These are phyloP conservation scores for silkworm (Bombyx mori) DNA, from an alignment of 1,140 invertebrate species.

Conservation along the genomic window DNA sequence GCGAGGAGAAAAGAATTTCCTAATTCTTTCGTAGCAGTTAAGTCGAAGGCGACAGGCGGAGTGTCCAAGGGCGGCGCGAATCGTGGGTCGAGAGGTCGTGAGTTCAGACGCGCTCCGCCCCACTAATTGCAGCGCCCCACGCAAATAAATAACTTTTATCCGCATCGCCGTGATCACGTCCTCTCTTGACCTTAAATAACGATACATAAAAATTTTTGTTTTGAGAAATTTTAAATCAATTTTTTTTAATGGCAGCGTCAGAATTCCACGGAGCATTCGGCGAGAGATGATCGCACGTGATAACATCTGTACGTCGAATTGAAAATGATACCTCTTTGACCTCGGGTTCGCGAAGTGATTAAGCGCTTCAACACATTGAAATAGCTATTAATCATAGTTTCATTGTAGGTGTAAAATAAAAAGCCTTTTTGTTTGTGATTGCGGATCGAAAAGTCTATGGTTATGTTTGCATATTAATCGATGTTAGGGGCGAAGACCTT, in stretches of 20 bases:
- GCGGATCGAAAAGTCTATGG: no score
- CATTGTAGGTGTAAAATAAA: no score
- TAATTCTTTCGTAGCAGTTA: conserved; percentile 29
- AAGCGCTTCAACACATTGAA: no score
- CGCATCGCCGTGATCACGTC: conserved; percentile 42
- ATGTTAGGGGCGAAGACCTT: no score
- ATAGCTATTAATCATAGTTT: no score
- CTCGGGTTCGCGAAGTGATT: no score
- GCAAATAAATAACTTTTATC: conserved; percentile 68
- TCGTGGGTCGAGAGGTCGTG: conserved; percentile 48
- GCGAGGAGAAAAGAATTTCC: conserved; percentile 15
- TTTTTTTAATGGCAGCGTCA: conserved; percentile 23
- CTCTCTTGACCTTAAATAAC: conserved; percentile 58
- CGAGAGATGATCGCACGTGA: conserved; percentile 36
- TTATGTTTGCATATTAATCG: no score
- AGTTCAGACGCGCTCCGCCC: conserved; percentile 49
- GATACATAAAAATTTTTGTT: conserved; percentile 33
- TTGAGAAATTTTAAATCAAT: conserved; percentile 47
- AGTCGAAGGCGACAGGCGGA: conserved; percentile 15
- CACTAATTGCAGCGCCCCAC: conserved; percentile 63
- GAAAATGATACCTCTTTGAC: conserved; percentile 40
- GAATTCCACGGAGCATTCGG: conserved; percentile 26
- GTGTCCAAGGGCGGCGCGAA: conserved; percentile 20
- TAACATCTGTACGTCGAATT: conserved; percentile 52
- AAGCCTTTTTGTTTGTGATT: no score